phyloP scores from a whole-genome alignment of 1,140 invertebrate species.

The Euura saliciscinereae region DNA sequence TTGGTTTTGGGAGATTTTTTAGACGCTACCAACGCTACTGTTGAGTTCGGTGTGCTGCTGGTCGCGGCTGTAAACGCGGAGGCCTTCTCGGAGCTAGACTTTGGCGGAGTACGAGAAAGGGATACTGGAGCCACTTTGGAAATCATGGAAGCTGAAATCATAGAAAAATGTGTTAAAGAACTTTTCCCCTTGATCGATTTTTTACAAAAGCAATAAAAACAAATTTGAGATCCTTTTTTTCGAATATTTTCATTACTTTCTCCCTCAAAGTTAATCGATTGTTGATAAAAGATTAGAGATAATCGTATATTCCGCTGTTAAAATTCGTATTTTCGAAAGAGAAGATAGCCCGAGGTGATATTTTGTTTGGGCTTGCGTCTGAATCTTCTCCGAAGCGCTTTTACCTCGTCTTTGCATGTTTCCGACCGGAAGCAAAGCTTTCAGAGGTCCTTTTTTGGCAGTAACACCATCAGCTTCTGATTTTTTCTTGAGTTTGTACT shows the following conservation, averaged over 20 bases:
- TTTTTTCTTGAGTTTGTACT: constrained; percentile 47
- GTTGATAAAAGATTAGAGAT: too few species aligned
- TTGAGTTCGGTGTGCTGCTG: constrained; percentile 46
- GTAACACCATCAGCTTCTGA: constrained; percentile 23
- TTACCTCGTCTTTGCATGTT: constrained; percentile 49
- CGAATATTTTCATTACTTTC: too few species aligned
- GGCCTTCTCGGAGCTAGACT: constrained; percentile 18
- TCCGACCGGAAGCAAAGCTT: constrained; percentile 49
- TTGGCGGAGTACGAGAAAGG: constrained; percentile 30
- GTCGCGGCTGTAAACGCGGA: constrained; percentile 25
- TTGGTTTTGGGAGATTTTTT: constrained; percentile 34
- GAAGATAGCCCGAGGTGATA: too few species aligned
- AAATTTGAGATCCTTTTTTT: too few species aligned
- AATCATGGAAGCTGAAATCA: not conserved
- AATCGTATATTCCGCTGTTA: not conserved
- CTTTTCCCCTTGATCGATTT: too few species aligned
- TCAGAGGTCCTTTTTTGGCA: constrained; percentile 50
- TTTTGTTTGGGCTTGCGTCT: too few species aligned
- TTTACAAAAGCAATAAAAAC: too few species aligned
- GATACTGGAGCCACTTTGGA: constrained; percentile 13
- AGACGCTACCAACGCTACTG: not conserved
- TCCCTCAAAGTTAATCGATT: too few species aligned
- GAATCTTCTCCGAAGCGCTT: not conserved
- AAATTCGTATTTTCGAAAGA: not conserved
- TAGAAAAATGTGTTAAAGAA: not conserved